phyloP scores from a whole-genome alignment of 2,888 invertebrate genomes.

The Drosophila borborema region DNA sequence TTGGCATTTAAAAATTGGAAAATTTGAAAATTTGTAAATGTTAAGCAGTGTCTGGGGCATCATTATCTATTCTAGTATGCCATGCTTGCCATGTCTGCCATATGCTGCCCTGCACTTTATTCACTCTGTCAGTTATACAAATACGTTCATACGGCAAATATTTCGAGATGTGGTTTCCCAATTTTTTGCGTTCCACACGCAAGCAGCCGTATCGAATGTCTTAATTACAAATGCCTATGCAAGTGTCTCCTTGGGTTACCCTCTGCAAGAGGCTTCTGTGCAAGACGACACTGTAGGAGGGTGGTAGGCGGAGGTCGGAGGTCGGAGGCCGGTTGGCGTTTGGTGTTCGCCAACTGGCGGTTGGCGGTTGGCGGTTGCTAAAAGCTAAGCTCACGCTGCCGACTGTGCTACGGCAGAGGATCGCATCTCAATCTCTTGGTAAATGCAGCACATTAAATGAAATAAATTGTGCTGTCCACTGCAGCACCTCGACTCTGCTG shows the following conservation, averaged over 20 bases:
- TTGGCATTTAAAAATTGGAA: constrained; percentile 10
- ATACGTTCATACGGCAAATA: constrained; percentile 41
- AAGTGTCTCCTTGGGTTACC: constrained; percentile 11
- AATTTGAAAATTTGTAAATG: constrained; percentile 66
- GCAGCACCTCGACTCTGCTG: constrained; percentile 41
- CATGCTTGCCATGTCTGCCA: background rate
- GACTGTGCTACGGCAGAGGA: constrained; percentile 48
- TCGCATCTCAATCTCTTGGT: constrained; percentile 73
- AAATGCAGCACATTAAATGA: constrained; percentile 77
- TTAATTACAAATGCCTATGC: constrained; percentile 81
- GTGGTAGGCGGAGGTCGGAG: background rate
- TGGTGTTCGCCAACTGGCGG: background rate
- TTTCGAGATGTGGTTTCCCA: constrained; percentile 49
- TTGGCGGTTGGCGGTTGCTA: constrained; percentile 6
- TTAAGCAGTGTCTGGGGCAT: constrained; percentile 59
- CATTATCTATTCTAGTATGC: constrained; percentile 36
- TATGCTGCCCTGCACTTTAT: background rate
- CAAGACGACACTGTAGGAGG: background rate
- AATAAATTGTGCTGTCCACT: constrained; percentile 73
- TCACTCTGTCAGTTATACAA: constrained; percentile 6
- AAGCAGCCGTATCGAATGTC: constrained; percentile 83
- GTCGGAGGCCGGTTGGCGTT: background rate
- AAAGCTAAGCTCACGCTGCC: constrained; percentile 42
- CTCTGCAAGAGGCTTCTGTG: constrained; percentile 33
- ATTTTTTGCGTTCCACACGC: constrained; percentile 80